Evolutionary conservation across 2,888 invertebrate genomes (phyloP).

Genomic region (Pyrrhia umbra): DNA sequence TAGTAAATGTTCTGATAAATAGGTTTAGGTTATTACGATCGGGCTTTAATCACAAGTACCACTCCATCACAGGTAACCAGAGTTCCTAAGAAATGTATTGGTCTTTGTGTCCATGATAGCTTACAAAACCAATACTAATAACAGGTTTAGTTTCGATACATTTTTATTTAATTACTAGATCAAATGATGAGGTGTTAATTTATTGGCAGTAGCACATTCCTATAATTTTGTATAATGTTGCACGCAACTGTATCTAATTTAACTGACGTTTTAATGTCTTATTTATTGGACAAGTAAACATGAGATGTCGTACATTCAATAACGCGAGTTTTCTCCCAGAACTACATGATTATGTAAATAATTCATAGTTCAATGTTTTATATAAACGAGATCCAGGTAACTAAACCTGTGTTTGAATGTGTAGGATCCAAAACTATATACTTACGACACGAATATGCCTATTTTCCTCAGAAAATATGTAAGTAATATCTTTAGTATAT

Average conservation of each 20-base stretch:
- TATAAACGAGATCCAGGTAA: not conserved
- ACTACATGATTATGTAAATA: not conserved
- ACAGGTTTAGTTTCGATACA: constrained; percentile 2
- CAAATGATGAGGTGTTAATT: constrained; percentile 23
- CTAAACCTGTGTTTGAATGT: not conserved
- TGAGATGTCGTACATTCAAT: constrained; percentile 4
- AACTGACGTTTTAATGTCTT: constrained; percentile 38
- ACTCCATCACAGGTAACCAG: not conserved
- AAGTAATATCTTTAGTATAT: not conserved
- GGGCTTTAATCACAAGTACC: not conserved
- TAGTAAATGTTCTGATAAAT: no score
- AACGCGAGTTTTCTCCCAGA: constrained; percentile 21
- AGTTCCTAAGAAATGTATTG: not conserved
- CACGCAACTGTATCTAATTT: constrained; percentile 52
- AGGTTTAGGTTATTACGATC: no score
- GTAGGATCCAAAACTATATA: not conserved
- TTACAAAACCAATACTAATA: not conserved
- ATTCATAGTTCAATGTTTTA: not conserved
- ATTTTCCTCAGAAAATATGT: constrained; percentile 13
- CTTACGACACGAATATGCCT: not conserved
- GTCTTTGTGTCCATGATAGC: not conserved
- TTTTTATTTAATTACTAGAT: constrained; percentile 16
- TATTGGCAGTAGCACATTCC: constrained; percentile 27
- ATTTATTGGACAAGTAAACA: constrained; percentile 31
- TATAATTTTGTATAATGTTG: not conserved